Percentiles rank a stretch among this genome's conserved stretches.
Evolutionary conservation across 2,888 invertebrate genomes (phyloP).

Genomic region (Fragum fragum): DNA sequence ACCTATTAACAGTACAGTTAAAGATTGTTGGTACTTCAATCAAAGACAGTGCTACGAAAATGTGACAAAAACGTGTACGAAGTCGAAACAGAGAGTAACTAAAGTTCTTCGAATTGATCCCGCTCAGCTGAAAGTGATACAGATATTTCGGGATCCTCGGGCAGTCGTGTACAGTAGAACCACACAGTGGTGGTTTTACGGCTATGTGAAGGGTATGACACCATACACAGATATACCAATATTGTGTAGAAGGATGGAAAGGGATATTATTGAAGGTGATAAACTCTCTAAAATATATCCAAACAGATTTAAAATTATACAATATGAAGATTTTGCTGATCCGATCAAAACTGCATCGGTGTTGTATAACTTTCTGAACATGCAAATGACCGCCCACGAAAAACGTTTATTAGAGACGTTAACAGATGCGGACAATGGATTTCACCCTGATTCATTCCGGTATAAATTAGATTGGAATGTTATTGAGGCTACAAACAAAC

Average conservation of each 20-base stretch:
- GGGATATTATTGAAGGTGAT: background rate
- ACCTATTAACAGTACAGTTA: background rate
- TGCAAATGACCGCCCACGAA: background rate
- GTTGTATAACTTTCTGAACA: background rate
- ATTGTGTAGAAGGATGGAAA: background rate
- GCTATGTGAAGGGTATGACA: background rate
- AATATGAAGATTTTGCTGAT: background rate
- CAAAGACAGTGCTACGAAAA: background rate
- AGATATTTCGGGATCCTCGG: background rate
- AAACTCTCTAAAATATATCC: background rate
- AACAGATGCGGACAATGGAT: background rate
- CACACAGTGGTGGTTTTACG: background rate
- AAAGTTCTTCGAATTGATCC: background rate
- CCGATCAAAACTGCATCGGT: background rate
- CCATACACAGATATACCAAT: background rate
- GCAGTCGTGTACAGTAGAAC: background rate
- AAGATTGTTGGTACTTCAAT: background rate
- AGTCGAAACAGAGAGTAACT: background rate
- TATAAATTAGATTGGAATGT: background rate
- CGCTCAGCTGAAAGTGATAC: background rate
- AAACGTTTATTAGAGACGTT: background rate
- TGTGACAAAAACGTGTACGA: background rate
- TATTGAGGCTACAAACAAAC: background rate
- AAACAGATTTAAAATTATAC: background rate
- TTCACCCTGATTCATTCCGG: background rate